Evolutionary conservation across 2,888 invertebrate genomes (phyloP), one percentile per base, ranked within the genome.

Genomic region (Cinara cedri): DNA sequence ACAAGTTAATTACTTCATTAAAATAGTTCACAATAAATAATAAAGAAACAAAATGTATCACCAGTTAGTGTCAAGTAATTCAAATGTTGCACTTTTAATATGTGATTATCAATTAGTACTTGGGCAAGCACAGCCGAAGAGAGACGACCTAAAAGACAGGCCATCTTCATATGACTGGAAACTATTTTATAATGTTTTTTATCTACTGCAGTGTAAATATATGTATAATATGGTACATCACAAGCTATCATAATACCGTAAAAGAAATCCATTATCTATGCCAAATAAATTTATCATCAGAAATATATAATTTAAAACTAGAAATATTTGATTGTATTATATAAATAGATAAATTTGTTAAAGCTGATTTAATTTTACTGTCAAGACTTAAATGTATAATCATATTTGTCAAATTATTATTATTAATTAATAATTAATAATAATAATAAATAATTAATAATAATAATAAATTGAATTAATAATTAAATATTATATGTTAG

Each of bases 171-270:
- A 81, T 86, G 87, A 2, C 87, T 86, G 0, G 88, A 87, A 13
- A 87, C 86, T 72, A 84, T 84, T 82, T 87, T 86, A 83, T 86
- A 88, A 84, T 85, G 82, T 54, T 83, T 81, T 75, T 82, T 82
- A 62, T 86, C 85, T 3, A 88, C 88, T 81, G 87, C 86, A 4
- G 87, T 86, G 82, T 88, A 88, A 81, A 88, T 86, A 83, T 88
- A 88, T 0, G 88, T 87, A 83, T 85, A 88, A 83, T 88, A 88
- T 1, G 88, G 88, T 6, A 88, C 86, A 83, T 88, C 88, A 8
- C 87, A 86, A 0, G 88, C 87, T 2, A 86, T 86, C 26, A 87
- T 86, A 1, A 87, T 84, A 13, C 88, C 88, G 81, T 86, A 87
- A 19, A 84, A 82, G 54, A 87, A 84, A 82, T 87, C 85, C 83